phyloP scores from a whole-genome alignment of 2,797 vertebrate genomes.

The Ciconia nigra region DNA sequence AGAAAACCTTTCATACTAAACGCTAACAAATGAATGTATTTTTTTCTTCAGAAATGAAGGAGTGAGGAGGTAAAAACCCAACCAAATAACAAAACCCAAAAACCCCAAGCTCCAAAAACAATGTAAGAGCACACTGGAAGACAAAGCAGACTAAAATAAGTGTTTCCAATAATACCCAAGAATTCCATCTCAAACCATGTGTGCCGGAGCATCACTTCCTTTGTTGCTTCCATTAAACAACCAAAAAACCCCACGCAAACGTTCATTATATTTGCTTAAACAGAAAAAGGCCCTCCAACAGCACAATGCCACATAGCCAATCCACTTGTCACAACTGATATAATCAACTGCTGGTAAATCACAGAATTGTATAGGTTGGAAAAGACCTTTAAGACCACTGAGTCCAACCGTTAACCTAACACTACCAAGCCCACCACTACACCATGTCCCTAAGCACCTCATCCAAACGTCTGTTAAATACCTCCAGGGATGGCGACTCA shows the following conservation, averaged over 20 bases:
- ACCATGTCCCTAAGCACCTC: no score
- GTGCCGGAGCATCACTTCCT: background rate
- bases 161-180: background rate
- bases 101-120: background rate
- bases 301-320: background rate
- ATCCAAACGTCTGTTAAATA: no score
- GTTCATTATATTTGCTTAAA: background rate
- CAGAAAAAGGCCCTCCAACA: background rate
- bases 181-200: background rate
- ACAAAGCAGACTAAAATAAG: background rate
- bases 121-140: background rate
- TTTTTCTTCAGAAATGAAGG: background rate
- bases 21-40: rapidly evolving
- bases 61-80: background rate
- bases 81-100: background rate
- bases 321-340: background rate
- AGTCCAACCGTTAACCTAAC: no score
- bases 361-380: no score
- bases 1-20: background rate
- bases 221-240: background rate
- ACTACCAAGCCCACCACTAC: no score
- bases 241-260: background rate
- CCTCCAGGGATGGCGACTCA: no score
- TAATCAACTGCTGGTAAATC: background rate
- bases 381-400: no score